These are phyloP conservation scores for Ciconia nigra DNA, from an alignment of 2,797 vertebrate genomes.

Conservation along the genomic window DNA sequence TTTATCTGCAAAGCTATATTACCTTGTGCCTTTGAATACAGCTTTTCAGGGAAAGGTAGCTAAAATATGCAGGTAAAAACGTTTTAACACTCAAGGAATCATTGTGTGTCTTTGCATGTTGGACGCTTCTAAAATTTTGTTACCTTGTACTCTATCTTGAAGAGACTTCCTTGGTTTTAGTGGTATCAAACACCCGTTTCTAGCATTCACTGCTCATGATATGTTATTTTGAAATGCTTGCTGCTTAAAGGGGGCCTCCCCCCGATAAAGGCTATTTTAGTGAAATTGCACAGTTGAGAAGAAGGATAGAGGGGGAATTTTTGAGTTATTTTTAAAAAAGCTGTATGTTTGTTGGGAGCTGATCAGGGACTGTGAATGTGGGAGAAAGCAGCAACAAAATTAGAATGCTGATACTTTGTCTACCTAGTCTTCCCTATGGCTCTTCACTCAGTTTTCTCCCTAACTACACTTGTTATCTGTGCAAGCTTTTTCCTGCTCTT, in stretches of 20 bases:
- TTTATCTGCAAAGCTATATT: background rate
- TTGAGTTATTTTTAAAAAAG: background rate
- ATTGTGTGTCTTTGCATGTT: accelerated
- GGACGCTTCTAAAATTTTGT: background rate
- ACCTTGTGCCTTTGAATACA: background rate
- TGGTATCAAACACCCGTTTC: background rate
- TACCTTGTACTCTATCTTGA: background rate
- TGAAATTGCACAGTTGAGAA: background rate
- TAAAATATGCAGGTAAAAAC: background rate
- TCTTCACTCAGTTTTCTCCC: background rate
- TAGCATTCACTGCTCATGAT: background rate
- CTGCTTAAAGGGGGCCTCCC: background rate
- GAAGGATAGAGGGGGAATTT: background rate
- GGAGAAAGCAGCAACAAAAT: background rate
- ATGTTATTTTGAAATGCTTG: background rate
- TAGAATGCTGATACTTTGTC: background rate
- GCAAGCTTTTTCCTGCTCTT: background rate
- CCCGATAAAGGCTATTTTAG: background rate
- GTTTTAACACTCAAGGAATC: background rate
- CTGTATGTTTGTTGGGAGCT: background rate
- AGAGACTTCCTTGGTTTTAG: background rate
- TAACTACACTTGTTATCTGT: background rate
- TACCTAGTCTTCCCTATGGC: background rate
- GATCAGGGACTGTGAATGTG: background rate
- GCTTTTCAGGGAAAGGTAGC: background rate